A percentile compares a stretch with the other conserved stretches of the same genome.
Conservation (phyloP, 2,888 invertebrate species). For the Branchipolynoe longqiensis region DNA sequence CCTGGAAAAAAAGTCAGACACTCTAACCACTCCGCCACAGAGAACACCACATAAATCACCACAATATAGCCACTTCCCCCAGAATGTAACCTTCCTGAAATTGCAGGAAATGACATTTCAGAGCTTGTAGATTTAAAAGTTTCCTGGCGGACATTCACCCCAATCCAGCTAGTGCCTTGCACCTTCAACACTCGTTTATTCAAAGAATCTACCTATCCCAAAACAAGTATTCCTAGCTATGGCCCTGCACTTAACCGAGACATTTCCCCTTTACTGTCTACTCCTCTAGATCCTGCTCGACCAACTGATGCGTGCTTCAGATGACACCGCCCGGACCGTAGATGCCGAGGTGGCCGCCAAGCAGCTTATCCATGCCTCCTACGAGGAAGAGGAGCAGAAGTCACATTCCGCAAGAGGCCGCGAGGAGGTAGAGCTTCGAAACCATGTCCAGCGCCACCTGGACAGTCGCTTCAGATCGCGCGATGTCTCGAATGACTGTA, state of each 20-base stretch:
- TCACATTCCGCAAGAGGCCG: not conserved
- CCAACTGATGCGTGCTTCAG: not conserved
- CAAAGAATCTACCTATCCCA: no score
- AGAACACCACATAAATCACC: no score
- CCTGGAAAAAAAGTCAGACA: no score
- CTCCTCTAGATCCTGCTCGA: constrained; percentile 28
- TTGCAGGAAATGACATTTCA: no score
- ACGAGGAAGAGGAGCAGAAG: not conserved
- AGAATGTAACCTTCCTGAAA: no score
- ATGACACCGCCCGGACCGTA: not conserved
- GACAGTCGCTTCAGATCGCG: not conserved
- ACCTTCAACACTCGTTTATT: no score
- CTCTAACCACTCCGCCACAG: no score
- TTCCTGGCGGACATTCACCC: no score
- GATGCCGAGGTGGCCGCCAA: constrained; percentile 35
- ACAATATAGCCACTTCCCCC: no score
- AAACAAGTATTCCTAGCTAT: not conserved
- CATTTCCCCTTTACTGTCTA: not conserved
- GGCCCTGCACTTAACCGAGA: not conserved
- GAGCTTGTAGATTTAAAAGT: no score
- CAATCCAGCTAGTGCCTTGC: no score
- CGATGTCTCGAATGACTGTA: not conserved
- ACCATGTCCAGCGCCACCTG: constrained; percentile 12
- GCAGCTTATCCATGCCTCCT: constrained; percentile 23
- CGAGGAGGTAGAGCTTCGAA: constrained; percentile 13